A percentile compares a stretch with the other conserved stretches of the same genome.
Evolutionary conservation across 2,797 vertebrate genomes (phyloP).

Genomic region (Amniataba percoides): DNA sequence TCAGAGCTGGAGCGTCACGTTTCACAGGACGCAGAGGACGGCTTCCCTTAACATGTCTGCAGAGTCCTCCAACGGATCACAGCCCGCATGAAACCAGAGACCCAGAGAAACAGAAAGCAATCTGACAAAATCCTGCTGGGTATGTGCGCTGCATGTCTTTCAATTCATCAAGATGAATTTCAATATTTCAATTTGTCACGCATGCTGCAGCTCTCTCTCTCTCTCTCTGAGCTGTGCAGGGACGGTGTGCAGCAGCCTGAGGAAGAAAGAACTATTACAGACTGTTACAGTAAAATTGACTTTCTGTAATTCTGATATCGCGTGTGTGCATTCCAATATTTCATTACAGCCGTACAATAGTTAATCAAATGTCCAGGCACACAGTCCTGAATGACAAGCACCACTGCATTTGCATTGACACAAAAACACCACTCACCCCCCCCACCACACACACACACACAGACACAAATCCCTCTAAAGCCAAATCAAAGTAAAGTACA

Average conservation of each 20-base stretch:
- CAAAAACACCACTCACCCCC: no score
- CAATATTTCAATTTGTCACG: slow-evolving; percentile 71
- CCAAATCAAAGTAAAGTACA: slow-evolving; percentile 26
- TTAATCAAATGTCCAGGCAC: slow-evolving; percentile 54
- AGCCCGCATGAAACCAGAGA: slow-evolving; percentile 29
- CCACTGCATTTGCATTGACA: slow-evolving; percentile 31
- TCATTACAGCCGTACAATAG: slow-evolving; percentile 58
- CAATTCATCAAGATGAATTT: slow-evolving; percentile 63
- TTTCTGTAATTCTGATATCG: slow-evolving; percentile 33
- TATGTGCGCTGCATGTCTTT: slow-evolving; percentile 44
- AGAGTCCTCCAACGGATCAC: slow-evolving; percentile 31
- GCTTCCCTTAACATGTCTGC: slow-evolving; percentile 29
- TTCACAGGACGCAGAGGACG: slow-evolving; percentile 16
- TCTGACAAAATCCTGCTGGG: slow-evolving; percentile 49
- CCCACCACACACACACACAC: no score
- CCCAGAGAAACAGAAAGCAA: slow-evolving; percentile 38
- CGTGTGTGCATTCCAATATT: slow-evolving; percentile 35
- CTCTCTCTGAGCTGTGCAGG: neutral
- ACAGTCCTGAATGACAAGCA: slow-evolving; percentile 50
- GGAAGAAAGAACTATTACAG: slow-evolving; percentile 32
- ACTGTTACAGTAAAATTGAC: slow-evolving; percentile 52
- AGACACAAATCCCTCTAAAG: slow-evolving; percentile 25
- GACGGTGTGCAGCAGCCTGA: slow-evolving; percentile 37
- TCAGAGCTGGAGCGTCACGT: neutral
- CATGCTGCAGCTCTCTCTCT: slow-evolving; percentile 48